A percentile compares a stretch with the other conserved stretches of the same genome.
These are phyloP conservation scores for Lagorchestes hirsutus DNA, from an alignment of 2,797 vertebrate species.

Conservation along the genomic window DNA sequence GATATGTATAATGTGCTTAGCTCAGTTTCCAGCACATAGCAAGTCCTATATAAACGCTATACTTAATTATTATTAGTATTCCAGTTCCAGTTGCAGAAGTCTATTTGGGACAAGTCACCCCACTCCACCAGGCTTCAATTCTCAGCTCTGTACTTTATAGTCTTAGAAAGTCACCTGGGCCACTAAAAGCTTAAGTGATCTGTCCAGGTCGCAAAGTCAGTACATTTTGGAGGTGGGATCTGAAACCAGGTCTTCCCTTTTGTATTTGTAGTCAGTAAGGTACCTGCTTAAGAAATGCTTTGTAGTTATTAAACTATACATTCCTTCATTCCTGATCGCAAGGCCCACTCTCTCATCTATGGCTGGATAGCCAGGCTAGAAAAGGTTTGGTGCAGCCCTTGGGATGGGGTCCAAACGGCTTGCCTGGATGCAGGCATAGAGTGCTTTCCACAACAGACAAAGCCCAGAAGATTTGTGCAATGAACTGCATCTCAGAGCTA, in stretches of 20 bases:
- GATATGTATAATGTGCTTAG: neutral
- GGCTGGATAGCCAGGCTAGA: neutral
- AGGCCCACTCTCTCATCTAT: neutral
- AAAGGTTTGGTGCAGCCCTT: neutral
- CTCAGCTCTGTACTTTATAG: neutral
- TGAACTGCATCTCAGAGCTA: conserved; percentile 27
- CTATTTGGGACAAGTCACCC: neutral
- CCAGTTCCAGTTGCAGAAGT: neutral
- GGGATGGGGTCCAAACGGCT: neutral
- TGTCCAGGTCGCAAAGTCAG: neutral
- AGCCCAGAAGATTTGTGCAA: conserved; percentile 44
- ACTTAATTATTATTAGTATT: neutral
- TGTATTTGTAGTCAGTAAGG: neutral
- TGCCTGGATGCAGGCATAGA: conserved; percentile 32
- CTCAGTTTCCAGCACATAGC: neutral
- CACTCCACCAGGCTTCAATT: neutral
- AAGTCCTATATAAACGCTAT: neutral
- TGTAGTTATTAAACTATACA: conserved; percentile 23
- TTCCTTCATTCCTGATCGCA: conserved; percentile 12
- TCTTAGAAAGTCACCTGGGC: neutral
- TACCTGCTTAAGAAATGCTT: neutral
- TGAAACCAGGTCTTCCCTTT: neutral
- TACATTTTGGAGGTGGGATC: neutral
- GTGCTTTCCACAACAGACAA: conserved; percentile 54
- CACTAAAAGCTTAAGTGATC: neutral